Evolutionary conservation across 2,797 vertebrate species (phyloP), one percentile per base, ranked within the genome.

Genomic region (Oreortyx pictus): DNA sequence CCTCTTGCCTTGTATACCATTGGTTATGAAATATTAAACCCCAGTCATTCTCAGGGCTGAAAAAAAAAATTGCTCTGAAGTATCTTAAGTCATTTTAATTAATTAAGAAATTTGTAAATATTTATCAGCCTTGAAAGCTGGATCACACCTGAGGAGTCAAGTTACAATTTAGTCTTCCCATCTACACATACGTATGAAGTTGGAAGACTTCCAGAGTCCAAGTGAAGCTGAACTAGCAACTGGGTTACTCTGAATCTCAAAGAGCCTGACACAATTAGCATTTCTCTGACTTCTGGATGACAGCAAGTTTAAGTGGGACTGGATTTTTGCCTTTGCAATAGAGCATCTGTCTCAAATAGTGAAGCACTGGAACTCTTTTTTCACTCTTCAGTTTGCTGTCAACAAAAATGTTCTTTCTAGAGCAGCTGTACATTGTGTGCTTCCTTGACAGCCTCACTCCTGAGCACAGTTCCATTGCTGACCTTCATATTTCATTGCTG

Each of bases 401-500:
- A 65, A 62, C 15, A 83, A 70, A 93, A 87, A 83, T 37, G 60
- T 46, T 67, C 29, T 79, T 92, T 86, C 47, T 27, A 16, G 74
- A 47, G 1, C 1, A 70, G 50, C 39, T 81, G 76, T 75, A 86
- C 59, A 22, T 57, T 44, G 24, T 81, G 86, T 87, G 35, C 65
- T 81, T 81, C 75, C 56, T 35, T 57, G 20, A 60, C 33, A 80
- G 66, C 27, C 37, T 49, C 12, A 19, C 24, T 84, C 23, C 27
- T 57, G 47, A 64, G 44, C 43, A 71, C 44, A 79, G 80, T 71
- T 84, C 64, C 52, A 77, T 71, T 65, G 25, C 29, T 74, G 86
- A 89, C 49, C 60, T 92, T 83, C 88, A 59, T 86, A 86, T 75
- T 93, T 84, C 68, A 77, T 89, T 93, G 88, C 88, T 89, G 78